Base-by-base conservation (phyloP, 2,113 vertebrate genomes). In the Rhagologus leucostigma region DNA sequence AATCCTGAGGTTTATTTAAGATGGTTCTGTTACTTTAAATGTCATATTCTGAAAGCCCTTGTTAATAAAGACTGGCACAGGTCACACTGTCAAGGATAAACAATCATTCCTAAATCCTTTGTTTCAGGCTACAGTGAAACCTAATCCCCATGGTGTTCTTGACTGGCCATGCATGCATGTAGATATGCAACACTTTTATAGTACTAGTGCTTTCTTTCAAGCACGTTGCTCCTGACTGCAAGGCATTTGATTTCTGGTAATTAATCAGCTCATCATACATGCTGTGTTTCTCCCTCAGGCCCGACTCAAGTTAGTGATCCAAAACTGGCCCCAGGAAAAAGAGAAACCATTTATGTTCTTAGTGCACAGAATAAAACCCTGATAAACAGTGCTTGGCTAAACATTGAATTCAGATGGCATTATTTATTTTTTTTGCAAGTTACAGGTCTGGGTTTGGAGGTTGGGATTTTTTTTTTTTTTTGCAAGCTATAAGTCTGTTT, bases 181-280 rank as follows among this genome's bases (percentile, higher is more conserved):
- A 94, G 91, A 94, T 93, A 92, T 90, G 92, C 89, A 76, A 84
- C 44, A 84, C 83, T 97, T 94, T 93, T 95, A 92, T 39, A 68
- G 71, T 88, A 84, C 84, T 65, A 65, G 82, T 94, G 57, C 94
- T 97, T 95, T 62, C 85, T 98, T 97, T 97, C 94, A 96, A 95
- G 90, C 87, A 73, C 68, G 33, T 92, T 95, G 85, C 91, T 97
- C 92, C 91, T 97, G 89, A 97, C 97, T 97, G 95, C 84, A 96
- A 98, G 97, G 97, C 97, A 98, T 97, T 98, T 98, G 97, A 98
- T 98, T 98, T 97, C 97, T 98, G 87, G 96, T 98, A 98, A 98
- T 98, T 98, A 98, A 98, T 98, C 97, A 98, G 97, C 97, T 97
- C 98, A 97, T 98, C 97, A 97, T 97, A 97, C 96, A 96, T 33